Conservation (phyloP, 2,888 invertebrate species). For the Scrobipalpa costella region DNA sequence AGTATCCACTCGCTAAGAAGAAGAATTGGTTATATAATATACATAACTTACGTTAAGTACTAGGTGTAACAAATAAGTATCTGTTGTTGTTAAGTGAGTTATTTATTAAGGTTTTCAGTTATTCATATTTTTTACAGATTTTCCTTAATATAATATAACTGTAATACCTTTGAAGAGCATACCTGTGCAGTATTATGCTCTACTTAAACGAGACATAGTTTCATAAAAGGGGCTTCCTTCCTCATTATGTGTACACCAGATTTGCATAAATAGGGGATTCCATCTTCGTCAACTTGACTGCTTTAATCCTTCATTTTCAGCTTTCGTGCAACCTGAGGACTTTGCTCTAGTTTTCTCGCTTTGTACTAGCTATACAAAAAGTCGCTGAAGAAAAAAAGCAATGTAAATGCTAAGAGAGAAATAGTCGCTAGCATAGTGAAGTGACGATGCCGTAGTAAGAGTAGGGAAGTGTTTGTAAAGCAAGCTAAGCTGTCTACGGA, state of each 20-base stretch:
- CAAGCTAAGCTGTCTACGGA: slow-evolving; percentile 45
- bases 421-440: neutral
- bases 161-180: neutral
- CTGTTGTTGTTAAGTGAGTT: too few relatives aligned
- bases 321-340: neutral
- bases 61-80: too few relatives aligned
- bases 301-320: slow-evolving; percentile 17
- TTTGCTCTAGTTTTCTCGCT: neutral
- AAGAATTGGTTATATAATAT: too few relatives aligned
- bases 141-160: too few relatives aligned
- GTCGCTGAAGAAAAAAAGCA: neutral
- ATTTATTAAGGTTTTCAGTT: too few relatives aligned
- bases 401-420: neutral
- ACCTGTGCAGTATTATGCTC: slow-evolving; percentile 11
- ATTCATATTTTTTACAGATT: too few relatives aligned
- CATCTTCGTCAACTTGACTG: slow-evolving; percentile 27
- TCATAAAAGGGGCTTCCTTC: slow-evolving; percentile 20
- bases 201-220: slow-evolving; percentile 10
- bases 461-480: slow-evolving; percentile 38
- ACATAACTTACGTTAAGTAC: too few relatives aligned
- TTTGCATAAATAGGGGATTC: slow-evolving; percentile 28
- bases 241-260: slow-evolving; percentile 27
- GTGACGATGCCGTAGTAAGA: neutral
- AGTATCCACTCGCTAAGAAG: too few relatives aligned
- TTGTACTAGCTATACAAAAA: neutral